These are phyloP conservation scores for Aphyosemion australe DNA, from an alignment of 2,113 vertebrate species.

Conservation along the genomic window DNA sequence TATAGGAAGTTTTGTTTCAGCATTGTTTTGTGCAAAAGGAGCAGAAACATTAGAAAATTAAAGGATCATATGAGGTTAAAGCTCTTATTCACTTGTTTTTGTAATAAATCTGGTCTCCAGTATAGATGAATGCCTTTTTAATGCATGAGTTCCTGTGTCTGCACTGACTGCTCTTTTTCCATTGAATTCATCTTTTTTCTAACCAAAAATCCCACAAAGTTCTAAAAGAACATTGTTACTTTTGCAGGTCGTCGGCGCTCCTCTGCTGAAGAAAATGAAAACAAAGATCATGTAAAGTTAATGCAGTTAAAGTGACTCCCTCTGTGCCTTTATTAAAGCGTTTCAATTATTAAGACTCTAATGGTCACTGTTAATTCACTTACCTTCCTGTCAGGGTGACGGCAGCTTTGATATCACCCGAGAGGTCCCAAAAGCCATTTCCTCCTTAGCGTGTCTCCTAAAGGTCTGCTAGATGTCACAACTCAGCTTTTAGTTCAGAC, in stretches of 20 bases:
- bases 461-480: conserved; percentile 50
- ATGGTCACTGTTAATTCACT: conserved; percentile 71
- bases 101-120: too few relatives aligned
- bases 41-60: too few relatives aligned
- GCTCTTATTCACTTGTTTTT: too few relatives aligned
- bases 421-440: conserved; percentile 67
- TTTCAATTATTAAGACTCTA: conserved; percentile 76
- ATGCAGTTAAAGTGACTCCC: conserved; percentile 67
- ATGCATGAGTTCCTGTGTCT: too few relatives aligned
- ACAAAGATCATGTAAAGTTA: conserved; percentile 73
- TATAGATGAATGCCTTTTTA: too few relatives aligned
- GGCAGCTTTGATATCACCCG: conserved; percentile 35
- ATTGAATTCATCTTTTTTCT: too few relatives aligned
- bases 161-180: too few relatives aligned
- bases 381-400: conserved; percentile 50
- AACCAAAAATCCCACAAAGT: too few relatives aligned
- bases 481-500: conserved; percentile 16
- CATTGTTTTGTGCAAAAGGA: too few relatives aligned
- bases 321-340: conserved; percentile 68
- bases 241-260: neutral
- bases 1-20: too few relatives aligned
- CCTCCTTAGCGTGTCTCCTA: conserved; percentile 38
- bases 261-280: conserved; percentile 44
- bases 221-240: too few relatives aligned
- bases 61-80: too few relatives aligned